Evolutionary conservation across 2,113 vertebrate genomes (phyloP), one percentile per base, ranked within the genome.

Genomic region (Hippocampus comes): DNA sequence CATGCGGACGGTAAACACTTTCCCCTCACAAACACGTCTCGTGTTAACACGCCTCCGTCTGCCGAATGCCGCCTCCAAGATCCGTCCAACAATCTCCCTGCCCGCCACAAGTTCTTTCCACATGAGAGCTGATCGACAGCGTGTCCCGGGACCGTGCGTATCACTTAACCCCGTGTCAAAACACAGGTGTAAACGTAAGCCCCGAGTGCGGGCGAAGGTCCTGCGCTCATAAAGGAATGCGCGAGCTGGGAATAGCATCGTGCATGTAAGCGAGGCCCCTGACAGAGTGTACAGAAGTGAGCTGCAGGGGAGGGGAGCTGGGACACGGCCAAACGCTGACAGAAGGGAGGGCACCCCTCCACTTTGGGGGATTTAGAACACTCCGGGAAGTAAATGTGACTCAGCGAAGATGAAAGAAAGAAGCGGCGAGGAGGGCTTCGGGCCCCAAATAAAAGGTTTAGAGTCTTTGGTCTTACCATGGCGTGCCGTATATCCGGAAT

Each of bases 401-500:
- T 73, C 78, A 41, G 78, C 25, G 0, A 7, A 23, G 43, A 66
- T 59, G 57, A 59, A 23, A 46, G 41, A 41, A 9, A 53, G 30
- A 68, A 64, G 60, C 9, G 53, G 66, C 5, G 56, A 56, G 70
- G 21, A 59, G 2, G 21, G 46, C 57, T 68, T 25, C n/a, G 53
- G 34, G 25, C 25, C 6, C 27, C 25, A 51, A 67, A 21, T 14
- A n/a, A 34, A 8, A 17, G 55, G 4, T 59, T 60, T 25, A 6
- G 55, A 53, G 46, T 53, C 30, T 53, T 38, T 6, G 65, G 25
- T 74, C 88, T 97, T 94, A 99, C 97, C 97, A 99, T 0, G 97
- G 97, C 57, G 97, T 91, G 30, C 97, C 97, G 4, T 98, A 99
- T 95, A 99, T 97, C 90, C 95, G 93, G 93, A 99, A 99, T 90